phyloP scores from a whole-genome alignment of 2,888 invertebrate genomes.

The Tethea ocularis region DNA sequence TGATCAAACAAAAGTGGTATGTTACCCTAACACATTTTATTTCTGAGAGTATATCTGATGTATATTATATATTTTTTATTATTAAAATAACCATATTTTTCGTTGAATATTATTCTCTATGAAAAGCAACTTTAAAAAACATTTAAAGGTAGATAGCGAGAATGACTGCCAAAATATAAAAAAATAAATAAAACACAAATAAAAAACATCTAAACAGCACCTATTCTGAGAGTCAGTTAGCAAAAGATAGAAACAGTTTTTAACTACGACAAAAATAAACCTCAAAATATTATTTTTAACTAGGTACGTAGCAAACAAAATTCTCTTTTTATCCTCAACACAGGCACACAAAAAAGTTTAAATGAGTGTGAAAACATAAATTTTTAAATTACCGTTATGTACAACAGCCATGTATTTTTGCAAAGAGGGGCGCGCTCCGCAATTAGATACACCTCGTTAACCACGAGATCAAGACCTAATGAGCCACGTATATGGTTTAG shows the following conservation, averaged over 20 bases:
- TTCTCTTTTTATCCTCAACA: not conserved
- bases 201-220: not conserved
- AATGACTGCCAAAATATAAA: too few species aligned
- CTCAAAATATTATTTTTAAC: not conserved
- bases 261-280: not conserved
- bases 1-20: too few species aligned
- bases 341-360: slow-evolving; percentile 43
- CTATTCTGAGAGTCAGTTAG: not conserved
- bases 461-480: slow-evolving; percentile 76
- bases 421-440: slow-evolving; percentile 53
- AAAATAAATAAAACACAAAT: slow-evolving; percentile 11
- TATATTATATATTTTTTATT: too few species aligned
- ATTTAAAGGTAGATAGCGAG: too few species aligned
- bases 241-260: not conserved
- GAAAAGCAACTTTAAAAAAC: too few species aligned
- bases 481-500: slow-evolving; percentile 77
- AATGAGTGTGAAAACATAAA: slow-evolving; percentile 65
- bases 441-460: slow-evolving; percentile 77
- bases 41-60: too few species aligned
- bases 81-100: too few species aligned
- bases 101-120: too few species aligned
- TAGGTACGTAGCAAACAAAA: not conserved
- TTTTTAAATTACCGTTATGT: slow-evolving; percentile 63
- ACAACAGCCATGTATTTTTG: slow-evolving; percentile 59
- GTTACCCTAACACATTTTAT: too few species aligned